Base-by-base conservation (phyloP, 2,888 invertebrate species). In the Spilosoma lubricipeda region DNA sequence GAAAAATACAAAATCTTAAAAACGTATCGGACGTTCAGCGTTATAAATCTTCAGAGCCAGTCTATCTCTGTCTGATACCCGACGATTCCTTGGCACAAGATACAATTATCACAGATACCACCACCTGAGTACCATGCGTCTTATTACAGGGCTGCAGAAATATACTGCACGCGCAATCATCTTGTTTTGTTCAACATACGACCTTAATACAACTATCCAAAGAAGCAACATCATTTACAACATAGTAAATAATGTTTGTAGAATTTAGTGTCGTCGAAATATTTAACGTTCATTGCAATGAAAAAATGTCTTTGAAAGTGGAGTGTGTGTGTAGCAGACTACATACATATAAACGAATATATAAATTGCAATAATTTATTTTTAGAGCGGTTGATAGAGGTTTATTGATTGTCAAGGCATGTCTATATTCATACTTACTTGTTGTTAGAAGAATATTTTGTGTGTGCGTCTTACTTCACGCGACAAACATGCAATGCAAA, bases 61-160 rank as follows among this genome's bases (percentile, higher is more conserved):
- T 69, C 79, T 59, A 63, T 76, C 71, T 64, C 76, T 56, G 71
- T 75, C 68, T 71, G 78, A 82, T 82, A 77, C 75, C 71, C 79
- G 80, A 79, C 70, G 80, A 86, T 82, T 82, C 80, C 82, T 90
- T 91, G 91, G 90, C 91, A 90, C 88, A 79, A 79, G 84, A 77
- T 85, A 84, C 85, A 83, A 86, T 87, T 85, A 87, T 86, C 84
- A 80, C 84, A 83, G 83, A 88, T 87, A 87, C 86, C 86, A 80
- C 82, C 81, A 80, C 82, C 81, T 63, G 80, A 83, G 75, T 78
- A 81, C 77, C 80, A 79, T 77, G 82, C 82, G 77, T 87, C 85
- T 84, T 86, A 87, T 85, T 84, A 80, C 82, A 77, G 74, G 77
- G 67, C 70, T 72, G 72, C 75, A 77, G 77, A 75, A 78, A 81